These are phyloP conservation scores for Enteromius viviparus DNA, from an alignment of 2,797 vertebrate genomes.

Conservation along the genomic window DNA sequence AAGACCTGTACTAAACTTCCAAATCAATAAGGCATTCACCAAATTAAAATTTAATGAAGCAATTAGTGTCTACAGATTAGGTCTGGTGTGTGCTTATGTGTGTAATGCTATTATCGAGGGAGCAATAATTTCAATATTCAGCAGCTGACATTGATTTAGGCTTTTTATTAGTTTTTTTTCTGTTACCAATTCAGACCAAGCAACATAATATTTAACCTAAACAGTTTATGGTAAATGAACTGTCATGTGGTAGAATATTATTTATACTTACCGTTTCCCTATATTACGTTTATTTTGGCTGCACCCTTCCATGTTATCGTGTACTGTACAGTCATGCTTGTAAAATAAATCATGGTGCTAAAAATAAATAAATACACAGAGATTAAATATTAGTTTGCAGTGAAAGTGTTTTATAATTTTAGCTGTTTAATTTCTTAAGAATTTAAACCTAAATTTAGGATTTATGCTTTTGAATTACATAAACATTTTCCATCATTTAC, in stretches of 20 bases:
- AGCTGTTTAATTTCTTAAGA: background rate
- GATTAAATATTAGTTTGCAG: background rate
- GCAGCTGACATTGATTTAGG: background rate
- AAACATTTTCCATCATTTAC: background rate
- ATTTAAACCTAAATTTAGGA: background rate
- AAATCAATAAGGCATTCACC: background rate
- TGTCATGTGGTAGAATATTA: background rate
- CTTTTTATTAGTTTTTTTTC: slow-evolving; percentile 18
- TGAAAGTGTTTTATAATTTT: background rate
- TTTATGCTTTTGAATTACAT: background rate
- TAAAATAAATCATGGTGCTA: background rate
- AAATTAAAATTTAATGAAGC: slow-evolving; percentile 3
- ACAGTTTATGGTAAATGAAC: background rate
- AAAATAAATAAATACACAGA: background rate
- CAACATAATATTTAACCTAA: background rate
- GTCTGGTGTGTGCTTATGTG: background rate
- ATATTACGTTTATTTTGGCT: background rate
- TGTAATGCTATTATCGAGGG: background rate
- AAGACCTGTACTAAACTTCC: background rate
- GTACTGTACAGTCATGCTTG: background rate
- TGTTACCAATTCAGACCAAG: slow-evolving; percentile 5
- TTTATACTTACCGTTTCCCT: background rate
- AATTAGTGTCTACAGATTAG: background rate
- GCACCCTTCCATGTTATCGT: background rate
- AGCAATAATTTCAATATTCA: slow-evolving; percentile 1